Percentiles rank a stretch among this genome's conserved stretches.
These are phyloP conservation scores for Colaptes auratus DNA, from an alignment of 2,113 vertebrate species.

Conservation along the genomic window DNA sequence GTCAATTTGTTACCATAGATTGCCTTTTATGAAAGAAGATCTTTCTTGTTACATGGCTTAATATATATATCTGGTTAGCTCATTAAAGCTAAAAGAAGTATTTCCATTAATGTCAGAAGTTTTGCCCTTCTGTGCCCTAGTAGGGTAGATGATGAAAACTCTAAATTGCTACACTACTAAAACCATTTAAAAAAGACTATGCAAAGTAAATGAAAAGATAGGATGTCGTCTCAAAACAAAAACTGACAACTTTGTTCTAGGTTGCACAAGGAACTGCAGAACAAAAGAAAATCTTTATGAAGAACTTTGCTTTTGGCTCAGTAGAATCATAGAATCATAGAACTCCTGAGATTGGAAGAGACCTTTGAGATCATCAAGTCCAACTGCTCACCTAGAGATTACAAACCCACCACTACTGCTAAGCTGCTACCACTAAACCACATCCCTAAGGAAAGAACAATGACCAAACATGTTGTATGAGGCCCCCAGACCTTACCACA, in stretches of 20 bases:
- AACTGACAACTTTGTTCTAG: background rate
- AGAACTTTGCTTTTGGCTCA: background rate
- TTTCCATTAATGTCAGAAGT: background rate
- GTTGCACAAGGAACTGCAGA: background rate
- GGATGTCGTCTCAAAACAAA: background rate
- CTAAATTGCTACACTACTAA: background rate
- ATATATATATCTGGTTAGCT: background rate
- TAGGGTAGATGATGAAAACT: background rate
- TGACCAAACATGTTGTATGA: background rate
- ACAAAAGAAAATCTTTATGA: background rate
- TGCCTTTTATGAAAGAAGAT: background rate
- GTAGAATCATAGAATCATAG: too few species aligned
- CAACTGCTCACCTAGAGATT: too few species aligned
- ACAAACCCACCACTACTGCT: too few species aligned
- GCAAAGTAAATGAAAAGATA: background rate
- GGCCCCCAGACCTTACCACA: too few species aligned
- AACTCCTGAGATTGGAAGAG: too few species aligned
- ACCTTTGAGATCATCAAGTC: too few species aligned
- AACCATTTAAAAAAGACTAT: background rate
- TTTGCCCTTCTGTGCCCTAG: background rate
- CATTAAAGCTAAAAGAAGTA: background rate
- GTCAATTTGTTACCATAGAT: background rate
- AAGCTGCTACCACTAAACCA: too few species aligned
- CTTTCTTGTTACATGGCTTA: background rate
- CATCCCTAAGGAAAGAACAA: too few species aligned